phyloP scores from a whole-genome alignment of 2,113 vertebrate genomes.

The Lagenorhynchus albirostris region DNA sequence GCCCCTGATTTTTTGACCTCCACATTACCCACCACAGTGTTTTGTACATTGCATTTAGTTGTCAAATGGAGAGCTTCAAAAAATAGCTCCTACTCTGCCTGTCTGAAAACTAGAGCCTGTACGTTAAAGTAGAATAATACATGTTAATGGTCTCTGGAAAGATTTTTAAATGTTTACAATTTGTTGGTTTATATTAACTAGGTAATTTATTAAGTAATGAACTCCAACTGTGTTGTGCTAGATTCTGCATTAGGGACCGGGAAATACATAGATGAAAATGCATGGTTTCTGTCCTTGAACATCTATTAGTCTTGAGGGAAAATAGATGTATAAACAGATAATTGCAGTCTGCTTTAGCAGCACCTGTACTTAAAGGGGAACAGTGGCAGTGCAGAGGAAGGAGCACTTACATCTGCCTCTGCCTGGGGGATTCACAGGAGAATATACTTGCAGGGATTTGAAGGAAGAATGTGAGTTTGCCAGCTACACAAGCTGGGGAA shows the following conservation, averaged over 20 bases:
- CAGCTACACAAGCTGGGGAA: background rate
- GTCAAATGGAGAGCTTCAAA: background rate
- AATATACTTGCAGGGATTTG: background rate
- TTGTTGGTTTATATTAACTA: background rate
- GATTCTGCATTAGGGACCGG: background rate
- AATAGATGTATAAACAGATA: background rate
- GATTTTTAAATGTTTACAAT: slow-evolving; percentile 20
- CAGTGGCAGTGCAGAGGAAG: background rate
- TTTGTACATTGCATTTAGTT: background rate
- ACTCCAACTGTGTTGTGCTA: background rate
- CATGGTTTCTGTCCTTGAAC: background rate
- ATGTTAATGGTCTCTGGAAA: background rate
- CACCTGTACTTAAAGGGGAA: background rate
- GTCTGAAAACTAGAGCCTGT: background rate
- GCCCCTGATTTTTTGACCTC: background rate
- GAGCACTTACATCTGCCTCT: background rate
- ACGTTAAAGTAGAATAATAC: background rate
- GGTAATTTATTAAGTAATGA: background rate
- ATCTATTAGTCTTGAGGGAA: background rate
- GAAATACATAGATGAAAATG: background rate
- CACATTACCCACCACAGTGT: background rate
- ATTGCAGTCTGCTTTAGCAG: background rate
- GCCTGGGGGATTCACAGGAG: background rate
- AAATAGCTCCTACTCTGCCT: background rate
- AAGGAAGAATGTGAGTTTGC: background rate